phyloP scores from a whole-genome alignment of 2,888 invertebrate genomes.

The Notodromas monacha region DNA sequence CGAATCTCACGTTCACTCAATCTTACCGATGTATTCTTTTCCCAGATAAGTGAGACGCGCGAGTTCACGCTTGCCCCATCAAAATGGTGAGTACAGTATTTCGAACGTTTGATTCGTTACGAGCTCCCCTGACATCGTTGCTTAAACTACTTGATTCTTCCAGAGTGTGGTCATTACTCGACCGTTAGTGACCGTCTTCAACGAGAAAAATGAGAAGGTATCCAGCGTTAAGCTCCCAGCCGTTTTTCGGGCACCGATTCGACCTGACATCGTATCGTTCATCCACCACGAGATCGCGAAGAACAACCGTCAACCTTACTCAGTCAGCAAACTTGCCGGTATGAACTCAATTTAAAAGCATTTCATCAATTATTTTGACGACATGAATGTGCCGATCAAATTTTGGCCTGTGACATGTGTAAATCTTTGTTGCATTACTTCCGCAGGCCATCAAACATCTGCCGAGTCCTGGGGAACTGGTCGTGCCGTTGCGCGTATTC shows the following conservation, averaged over 20 bases:
- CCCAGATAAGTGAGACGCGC: too few relatives aligned
- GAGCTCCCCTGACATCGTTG: too few relatives aligned
- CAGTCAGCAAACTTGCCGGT: conserved; percentile 90
- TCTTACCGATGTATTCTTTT: too few relatives aligned
- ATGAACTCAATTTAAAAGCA: too few relatives aligned
- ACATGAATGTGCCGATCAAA: too few relatives aligned
- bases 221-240: conserved; percentile 56
- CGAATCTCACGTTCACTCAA: too few relatives aligned
- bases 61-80: neutral
- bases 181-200: conserved; percentile 78
- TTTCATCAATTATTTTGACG: too few relatives aligned
- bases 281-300: conserved; percentile 86
- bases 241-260: conserved; percentile 88
- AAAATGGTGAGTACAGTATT: conserved; percentile 1
- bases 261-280: conserved; percentile 89
- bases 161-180: conserved; percentile 21
- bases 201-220: conserved; percentile 64
- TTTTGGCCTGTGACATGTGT: too few relatives aligned
- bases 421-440: too few relatives aligned
- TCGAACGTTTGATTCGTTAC: too few relatives aligned
- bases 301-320: conserved; percentile 85
- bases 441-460: conserved; percentile 96
- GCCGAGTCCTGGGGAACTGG: conserved; percentile 99
- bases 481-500: conserved; percentile 97
- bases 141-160: too few relatives aligned